These are phyloP conservation scores for Drosophila kuntzei DNA, from an alignment of 2,888 invertebrate genomes.

Conservation along the genomic window DNA sequence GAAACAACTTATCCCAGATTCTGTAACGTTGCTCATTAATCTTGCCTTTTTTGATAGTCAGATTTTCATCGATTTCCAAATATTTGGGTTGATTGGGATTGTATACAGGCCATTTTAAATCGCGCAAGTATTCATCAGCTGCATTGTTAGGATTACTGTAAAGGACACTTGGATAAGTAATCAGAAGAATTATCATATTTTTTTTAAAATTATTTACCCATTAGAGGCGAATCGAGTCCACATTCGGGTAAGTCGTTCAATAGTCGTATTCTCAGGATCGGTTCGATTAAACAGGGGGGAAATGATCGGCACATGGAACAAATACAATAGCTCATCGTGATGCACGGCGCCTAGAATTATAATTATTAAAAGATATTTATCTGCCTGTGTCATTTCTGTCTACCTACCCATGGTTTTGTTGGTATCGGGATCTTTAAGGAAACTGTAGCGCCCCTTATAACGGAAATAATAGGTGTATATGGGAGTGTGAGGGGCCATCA, in stretches of 20 bases:
- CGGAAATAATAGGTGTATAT: constrained; percentile 88
- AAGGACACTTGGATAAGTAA: not conserved
- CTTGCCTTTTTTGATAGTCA: constrained; percentile 69
- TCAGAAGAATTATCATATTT: not conserved
- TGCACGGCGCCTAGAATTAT: constrained; percentile 84
- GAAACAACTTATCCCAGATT: constrained; percentile 72
- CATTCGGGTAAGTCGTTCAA: constrained; percentile 85
- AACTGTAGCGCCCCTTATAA: constrained; percentile 88
- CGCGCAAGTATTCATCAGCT: constrained; percentile 72
- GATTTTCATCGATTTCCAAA: constrained; percentile 78
- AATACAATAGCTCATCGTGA: constrained; percentile 86
- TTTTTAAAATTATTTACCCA: constrained; percentile 61
- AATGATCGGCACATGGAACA: constrained; percentile 79
- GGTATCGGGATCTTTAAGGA: constrained; percentile 84
- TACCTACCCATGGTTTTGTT: constrained; percentile 85
- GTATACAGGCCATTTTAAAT: constrained; percentile 77
- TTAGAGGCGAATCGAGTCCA: constrained; percentile 85
- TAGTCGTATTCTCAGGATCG: constrained; percentile 85
- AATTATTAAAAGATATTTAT: rapidly evolving
- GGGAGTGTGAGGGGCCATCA: constrained; percentile 87
- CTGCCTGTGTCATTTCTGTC: rapidly evolving
- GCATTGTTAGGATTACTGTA: constrained; percentile 81
- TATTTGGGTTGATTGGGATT: constrained; percentile 62
- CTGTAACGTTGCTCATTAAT: constrained; percentile 66
- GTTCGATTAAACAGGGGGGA: constrained; percentile 82